Percentiles rank a stretch among this genome's conserved stretches.
These are phyloP conservation scores for Sebastes fasciatus DNA, from an alignment of 2,113 vertebrate genomes.

Conservation along the genomic window DNA sequence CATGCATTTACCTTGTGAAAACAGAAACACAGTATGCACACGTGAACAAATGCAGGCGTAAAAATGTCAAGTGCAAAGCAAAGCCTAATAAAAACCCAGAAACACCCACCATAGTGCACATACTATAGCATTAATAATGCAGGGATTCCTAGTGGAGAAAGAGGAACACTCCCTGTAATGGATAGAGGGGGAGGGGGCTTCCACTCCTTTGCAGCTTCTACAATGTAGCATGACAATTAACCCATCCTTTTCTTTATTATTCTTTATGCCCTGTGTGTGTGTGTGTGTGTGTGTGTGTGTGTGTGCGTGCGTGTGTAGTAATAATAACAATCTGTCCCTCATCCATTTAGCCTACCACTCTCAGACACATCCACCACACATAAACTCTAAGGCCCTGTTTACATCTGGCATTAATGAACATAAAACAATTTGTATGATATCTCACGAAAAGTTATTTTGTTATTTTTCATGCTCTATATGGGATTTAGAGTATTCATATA, in stretches of 20 bases:
- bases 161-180: slow-evolving; percentile 39
- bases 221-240: not conserved
- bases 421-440: not conserved
- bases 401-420: not conserved
- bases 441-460: not conserved
- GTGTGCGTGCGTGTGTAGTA: not conserved
- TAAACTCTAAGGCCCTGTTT: not conserved
- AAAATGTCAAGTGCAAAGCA: slow-evolving; percentile 12
- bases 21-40: not conserved
- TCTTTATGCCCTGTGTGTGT: not conserved
- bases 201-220: not conserved
- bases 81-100: slow-evolving; percentile 10
- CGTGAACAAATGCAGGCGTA: not conserved
- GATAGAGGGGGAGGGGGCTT: slow-evolving; percentile 30
- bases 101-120: slow-evolving; percentile 10
- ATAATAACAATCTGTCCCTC: not conserved
- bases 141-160: slow-evolving; percentile 30
- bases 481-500: too few species aligned
- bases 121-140: slow-evolving; percentile 63
- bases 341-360: not conserved
- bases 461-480: too few species aligned
- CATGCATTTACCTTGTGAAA: slow-evolving; percentile 18
- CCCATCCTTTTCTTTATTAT: not conserved
- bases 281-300: slow-evolving; percentile 10
- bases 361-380: not conserved